These are phyloP conservation scores for Melanaphis sacchari DNA, from an alignment of 1,140 invertebrate genomes.

Conservation along the genomic window DNA sequence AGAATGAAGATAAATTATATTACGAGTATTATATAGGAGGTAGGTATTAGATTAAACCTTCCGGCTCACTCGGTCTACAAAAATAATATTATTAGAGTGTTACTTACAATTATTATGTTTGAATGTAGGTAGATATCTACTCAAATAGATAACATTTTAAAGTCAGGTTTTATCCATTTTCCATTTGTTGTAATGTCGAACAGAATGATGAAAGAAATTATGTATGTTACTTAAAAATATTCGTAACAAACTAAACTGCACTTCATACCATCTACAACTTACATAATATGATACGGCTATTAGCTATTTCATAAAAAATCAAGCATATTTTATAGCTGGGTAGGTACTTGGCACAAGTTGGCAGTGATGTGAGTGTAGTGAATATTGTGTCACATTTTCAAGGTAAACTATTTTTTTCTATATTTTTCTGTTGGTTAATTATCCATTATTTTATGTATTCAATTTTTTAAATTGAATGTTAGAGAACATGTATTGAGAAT, in stretches of 20 bases:
- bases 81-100: background rate
- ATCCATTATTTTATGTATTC: background rate
- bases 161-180: background rate
- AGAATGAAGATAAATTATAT: conserved; percentile 9
- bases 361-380: background rate
- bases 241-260: background rate
- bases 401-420: background rate
- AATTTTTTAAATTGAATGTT: background rate
- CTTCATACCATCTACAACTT: background rate
- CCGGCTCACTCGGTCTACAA: background rate
- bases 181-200: background rate
- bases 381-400: background rate
- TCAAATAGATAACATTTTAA: background rate
- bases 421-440: background rate
- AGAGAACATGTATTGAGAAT: background rate
- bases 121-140: background rate
- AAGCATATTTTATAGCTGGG: too few species aligned
- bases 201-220: background rate
- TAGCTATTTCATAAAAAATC: background rate
- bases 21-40: background rate
- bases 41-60: background rate
- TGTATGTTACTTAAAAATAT: background rate
- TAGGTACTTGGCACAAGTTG: background rate
- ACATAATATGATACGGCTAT: background rate
- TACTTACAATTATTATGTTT: background rate